These are phyloP conservation scores for Astropecten irregularis DNA, from an alignment of 53 echinoderm and acorn worm genomes.

Conservation along the genomic window DNA sequence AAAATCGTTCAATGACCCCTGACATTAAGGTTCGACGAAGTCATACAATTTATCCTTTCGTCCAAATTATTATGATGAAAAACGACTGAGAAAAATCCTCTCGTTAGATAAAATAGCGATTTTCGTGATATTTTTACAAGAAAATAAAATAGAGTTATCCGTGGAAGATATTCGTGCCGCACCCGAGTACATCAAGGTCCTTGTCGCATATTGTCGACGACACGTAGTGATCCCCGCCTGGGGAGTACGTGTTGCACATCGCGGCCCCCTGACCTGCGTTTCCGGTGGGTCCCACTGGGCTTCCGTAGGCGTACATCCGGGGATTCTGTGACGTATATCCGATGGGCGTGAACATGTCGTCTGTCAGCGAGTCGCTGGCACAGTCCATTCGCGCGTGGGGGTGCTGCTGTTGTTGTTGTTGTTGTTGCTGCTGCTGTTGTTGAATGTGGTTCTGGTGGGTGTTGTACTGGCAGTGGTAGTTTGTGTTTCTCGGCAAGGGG, in stretches of 20 bases:
- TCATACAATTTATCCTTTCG: too few species aligned
- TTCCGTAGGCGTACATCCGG: slow-evolving; percentile 42
- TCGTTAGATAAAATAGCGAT: too few species aligned
- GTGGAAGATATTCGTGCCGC: slow-evolving; percentile 44
- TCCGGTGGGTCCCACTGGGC: background rate
- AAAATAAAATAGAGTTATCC: too few species aligned
- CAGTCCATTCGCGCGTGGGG: slow-evolving; percentile 39
- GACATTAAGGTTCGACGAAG: too few species aligned
- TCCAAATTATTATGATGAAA: too few species aligned
- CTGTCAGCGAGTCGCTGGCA: slow-evolving; percentile 3
- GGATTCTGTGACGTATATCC: slow-evolving; percentile 45
- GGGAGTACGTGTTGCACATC: slow-evolving; percentile 27
- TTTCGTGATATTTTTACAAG: too few species aligned
- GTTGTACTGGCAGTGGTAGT: slow-evolving; percentile 48
- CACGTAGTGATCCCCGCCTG: slow-evolving; percentile 44
- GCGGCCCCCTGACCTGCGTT: slow-evolving; percentile 9
- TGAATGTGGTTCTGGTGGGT: slow-evolving; percentile 25
- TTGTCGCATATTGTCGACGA: slow-evolving; percentile 51
- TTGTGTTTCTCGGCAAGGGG: slow-evolving; percentile 2
- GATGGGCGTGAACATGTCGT: slow-evolving; percentile 22
- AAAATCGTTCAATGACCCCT: too few species aligned
- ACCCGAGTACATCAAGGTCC: slow-evolving; percentile 44
- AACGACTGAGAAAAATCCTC: too few species aligned
- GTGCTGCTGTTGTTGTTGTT: background rate
- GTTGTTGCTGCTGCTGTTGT: slow-evolving; percentile 4